Percentiles rank a stretch among this genome's conserved stretches.
Evolutionary conservation across 23 tunicate genomes (phyloP).

Genomic region (Corella eumyota): DNA sequence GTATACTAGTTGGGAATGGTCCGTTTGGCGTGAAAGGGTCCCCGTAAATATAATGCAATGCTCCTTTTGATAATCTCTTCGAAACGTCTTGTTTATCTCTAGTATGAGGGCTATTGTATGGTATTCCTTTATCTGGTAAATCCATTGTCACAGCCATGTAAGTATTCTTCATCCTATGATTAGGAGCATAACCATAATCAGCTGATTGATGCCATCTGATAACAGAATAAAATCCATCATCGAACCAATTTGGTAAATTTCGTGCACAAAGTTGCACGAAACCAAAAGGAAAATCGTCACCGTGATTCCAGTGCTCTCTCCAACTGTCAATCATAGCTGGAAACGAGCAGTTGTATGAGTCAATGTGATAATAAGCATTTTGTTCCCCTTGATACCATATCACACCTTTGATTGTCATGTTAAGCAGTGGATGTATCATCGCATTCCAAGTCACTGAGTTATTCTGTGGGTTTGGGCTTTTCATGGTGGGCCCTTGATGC

Average conservation of each 20-base stretch:
- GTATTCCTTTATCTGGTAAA: constrained; percentile 9
- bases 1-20: constrained; percentile 23
- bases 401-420: constrained; percentile 50
- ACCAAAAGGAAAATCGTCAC: constrained; percentile 30
- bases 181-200: constrained; percentile 58
- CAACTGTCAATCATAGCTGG: constrained; percentile 54
- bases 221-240: constrained; percentile 7
- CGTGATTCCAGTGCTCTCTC: constrained; percentile 46
- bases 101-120: constrained; percentile 28
- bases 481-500: too few species aligned
- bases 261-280: constrained; percentile 25
- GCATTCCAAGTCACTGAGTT: constrained; percentile 31
- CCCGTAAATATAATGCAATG: constrained; percentile 5
- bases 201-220: constrained; percentile 54
- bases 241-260: constrained; percentile 13
- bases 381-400: constrained; percentile 65
- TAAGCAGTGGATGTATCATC: constrained; percentile 31
- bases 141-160: constrained; percentile 76
- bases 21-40: constrained; percentile 22
- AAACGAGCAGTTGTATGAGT: constrained; percentile 39
- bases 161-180: constrained; percentile 54
- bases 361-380: constrained; percentile 34
- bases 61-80: constrained; percentile 5
- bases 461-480: constrained; percentile 2
- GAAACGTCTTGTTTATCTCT: constrained; percentile 43